Base-by-base conservation (phyloP, 2,888 invertebrate species). In the Mechanitis mazaeus region DNA sequence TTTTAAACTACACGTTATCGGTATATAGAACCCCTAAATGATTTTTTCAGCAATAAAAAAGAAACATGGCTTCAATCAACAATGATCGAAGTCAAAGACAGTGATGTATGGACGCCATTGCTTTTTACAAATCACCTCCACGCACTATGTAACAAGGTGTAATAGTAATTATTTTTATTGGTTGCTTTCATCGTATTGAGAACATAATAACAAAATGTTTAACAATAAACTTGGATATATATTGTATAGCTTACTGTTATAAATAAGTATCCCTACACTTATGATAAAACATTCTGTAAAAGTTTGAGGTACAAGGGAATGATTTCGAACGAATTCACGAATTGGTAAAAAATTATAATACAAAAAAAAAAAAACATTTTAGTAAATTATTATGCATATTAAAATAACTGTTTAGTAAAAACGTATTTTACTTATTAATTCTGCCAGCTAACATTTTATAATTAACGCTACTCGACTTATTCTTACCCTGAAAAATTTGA, bases 31-130 rank as follows among this genome's bases (percentile, higher is more conserved):
- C 31, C 28, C 50, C 31, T 50, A 0, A 31, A 28, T 7, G 28
- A 9, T n/a, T 50, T 50, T 50, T 50, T 50, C 77, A 80, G 80
- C 77, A 80, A 79, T 80, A 50, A 50, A 50, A 50, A 31, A 9
- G 50, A 50, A 80, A 81, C 77, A 66, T 60, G 60, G 64, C 64
- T 58, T 60, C 64, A 66, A 66, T 63, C 60, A 60, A 50, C 60
- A 64, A 60, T 60, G 64, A 54, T 64, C 75, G 76, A 75, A 74
- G 75, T 83, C 83, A 83, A 84, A 84, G 85, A 81, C 84, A 84
- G 77, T 87, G 87, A 86, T 80, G 73, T 81, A 87, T 84, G 71
- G 76, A 70, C 68, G 77, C 83, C 84, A 87, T 87, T 82, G 81
- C 79, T 84, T 85, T 84, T 84, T 81, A 81, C 81, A 84, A 87